Base-by-base conservation (phyloP, 2,113 vertebrate genomes). In the Leptobrachium ailaonicum region DNA sequence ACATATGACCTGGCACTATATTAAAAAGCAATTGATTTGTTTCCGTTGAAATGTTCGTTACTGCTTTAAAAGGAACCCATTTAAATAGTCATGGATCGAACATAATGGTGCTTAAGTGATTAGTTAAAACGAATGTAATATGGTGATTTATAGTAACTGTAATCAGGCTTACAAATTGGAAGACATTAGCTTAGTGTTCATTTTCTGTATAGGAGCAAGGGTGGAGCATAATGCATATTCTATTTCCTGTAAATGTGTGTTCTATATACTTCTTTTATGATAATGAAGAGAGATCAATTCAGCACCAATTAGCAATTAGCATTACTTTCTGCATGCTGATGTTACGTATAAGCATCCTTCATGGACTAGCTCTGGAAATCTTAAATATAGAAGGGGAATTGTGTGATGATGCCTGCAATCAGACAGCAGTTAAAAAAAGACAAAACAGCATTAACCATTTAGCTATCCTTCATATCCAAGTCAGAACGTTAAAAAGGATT, bases 21-120 rank as follows among this genome's bases (percentile, higher is more conserved):
- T 80, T 80, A 80, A 80, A 80, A 80, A 80, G 78, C 71, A 80
- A 80, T 80, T 80, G 78, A 80, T 80, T 74, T 66, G 68, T 73
- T 73, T 74, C 50, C 47, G 45, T 58, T 80, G 78, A 80, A 80
- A 80, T 80, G 41, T 67, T 66, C 62, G 47, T 80, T 62, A 69
- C 50, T 75, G 66, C 62, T 81, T 69, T 60, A 32, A 81, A 69
- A 41, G 66, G 45, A 81, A 75, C 53, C 71, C 72, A 75, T 81
- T 81, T 81, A 81, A 69, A 74, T 68, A 68, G 64, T 72, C 79
- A 68, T 75, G 64, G 79, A 75, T 81, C 72, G 66, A 75, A 81
- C 66, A 75, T 81, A 81, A 75, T 75, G 69, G 71, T 62, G 79
- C 72, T 75, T 75, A 81, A 75, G 72, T 81, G 63, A 75, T 81